Evolutionary conservation across 53 echinoderm and acorn worm genomes (phyloP), one percentile per base, ranked within the genome.

Genomic region (Astropecten irregularis): DNA sequence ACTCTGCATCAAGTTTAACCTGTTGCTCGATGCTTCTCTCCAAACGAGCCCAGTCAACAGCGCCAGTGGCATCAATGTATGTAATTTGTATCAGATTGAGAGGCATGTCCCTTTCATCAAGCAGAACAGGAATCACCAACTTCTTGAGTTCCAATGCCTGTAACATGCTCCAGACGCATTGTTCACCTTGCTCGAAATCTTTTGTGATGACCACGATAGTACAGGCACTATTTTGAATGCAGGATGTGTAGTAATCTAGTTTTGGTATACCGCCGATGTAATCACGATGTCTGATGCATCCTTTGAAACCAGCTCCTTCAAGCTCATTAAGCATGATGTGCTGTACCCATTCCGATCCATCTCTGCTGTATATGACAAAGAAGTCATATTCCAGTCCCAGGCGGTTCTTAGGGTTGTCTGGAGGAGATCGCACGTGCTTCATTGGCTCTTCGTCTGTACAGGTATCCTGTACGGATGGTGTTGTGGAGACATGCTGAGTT

Each of bases 281-380:
- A 18, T 69, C 83, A 9, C 83, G 51, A 27, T 67, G 37, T 35
- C 20, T 25, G 21, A 83, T 55, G 29, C 83, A 83, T 51, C 83
- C 83, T 52, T 83, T 83, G 16, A 68, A 40, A 28, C 53, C 23
- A n/a, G 19, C 37, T 1, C 29, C 69, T n/a, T 83, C 67, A 10
- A 83, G 54, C 51, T 83, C 83, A 13, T 66, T 52, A 25, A 83
- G 40, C 16, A 83, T 8, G n/a, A 27, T 11, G 16, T 68, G 53
- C 11, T 40, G 30, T 16, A 83, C 67, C 83, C 83, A 83, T 3
- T 83, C 69, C 16, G 51, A 49, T 27, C 34, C 54, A 9, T 54
- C 38, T 16, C 40, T 38, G 38, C 54, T 53, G 67, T 83, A 53
- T 3, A 83, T 36, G 54, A 68, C 67, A 32, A 83, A 83, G 56